A percentile compares a stretch with the other conserved stretches of the same genome.
Conservation (phyloP, 2,113 vertebrate genomes). For the Zosterops lateralis region DNA sequence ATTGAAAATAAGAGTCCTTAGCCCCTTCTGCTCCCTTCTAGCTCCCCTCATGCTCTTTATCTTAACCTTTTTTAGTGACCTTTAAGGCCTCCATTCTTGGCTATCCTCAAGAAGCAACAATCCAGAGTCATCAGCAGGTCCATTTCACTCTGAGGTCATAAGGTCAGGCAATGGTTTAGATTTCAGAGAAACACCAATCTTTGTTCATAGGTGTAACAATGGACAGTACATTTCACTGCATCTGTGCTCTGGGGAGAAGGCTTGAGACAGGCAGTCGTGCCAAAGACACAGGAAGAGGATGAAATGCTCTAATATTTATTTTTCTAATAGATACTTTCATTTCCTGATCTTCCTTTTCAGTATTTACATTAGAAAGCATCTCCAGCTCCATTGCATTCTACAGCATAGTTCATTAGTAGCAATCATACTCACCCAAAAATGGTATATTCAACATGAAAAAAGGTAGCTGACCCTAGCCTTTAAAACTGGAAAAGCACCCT, state of each 20-base stretch:
- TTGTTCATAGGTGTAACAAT: background rate
- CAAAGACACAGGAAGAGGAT: background rate
- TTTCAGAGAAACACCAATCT: background rate
- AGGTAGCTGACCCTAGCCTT: background rate
- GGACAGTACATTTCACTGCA: background rate
- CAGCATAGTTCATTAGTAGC: background rate
- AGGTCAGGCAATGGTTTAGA: background rate
- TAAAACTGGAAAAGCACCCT: background rate
- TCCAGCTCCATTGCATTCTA: background rate
- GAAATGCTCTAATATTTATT: background rate
- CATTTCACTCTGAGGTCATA: background rate
- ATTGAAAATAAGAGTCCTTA: background rate
- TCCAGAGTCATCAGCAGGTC: background rate
- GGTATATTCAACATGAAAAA: background rate
- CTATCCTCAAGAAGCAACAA: background rate
- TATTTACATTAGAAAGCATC: background rate
- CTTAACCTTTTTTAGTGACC: background rate
- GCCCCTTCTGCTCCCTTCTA: background rate
- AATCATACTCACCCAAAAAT: background rate
- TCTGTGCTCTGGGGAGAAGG: background rate
- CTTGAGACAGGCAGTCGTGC: background rate
- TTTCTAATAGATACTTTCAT: background rate
- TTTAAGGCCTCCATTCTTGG: background rate
- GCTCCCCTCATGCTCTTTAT: background rate
- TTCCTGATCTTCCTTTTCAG: background rate